Evolutionary conservation across 1,140 invertebrate genomes (phyloP).

Genomic region (Philaenus spumarius): DNA sequence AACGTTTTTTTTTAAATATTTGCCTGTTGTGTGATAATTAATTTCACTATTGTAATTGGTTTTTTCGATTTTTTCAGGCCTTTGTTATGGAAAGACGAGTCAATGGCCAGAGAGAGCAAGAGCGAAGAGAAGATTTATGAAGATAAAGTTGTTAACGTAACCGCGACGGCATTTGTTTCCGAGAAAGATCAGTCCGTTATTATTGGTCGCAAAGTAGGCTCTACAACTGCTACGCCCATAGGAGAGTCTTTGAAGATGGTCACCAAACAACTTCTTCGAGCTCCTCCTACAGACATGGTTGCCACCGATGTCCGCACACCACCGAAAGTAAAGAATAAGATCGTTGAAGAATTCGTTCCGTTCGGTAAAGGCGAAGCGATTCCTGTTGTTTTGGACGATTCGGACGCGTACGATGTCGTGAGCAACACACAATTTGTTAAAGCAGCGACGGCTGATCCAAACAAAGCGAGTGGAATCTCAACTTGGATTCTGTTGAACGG

Average conservation of each 20-base stretch:
- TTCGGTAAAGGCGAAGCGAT: conserved; percentile 45
- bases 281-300: conserved; percentile 34
- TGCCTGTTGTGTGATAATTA: too few species aligned
- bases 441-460: conserved; percentile 42
- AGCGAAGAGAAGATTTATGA: conserved; percentile 18
- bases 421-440: conserved; percentile 35
- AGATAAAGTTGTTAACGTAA: conserved; percentile 6
- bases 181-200: conserved; percentile 18
- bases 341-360: conserved; percentile 15
- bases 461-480: conserved; percentile 57
- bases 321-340: conserved; percentile 46
- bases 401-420: conserved; percentile 24
- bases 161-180: conserved; percentile 28
- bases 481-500: conserved; percentile 68
- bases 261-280: conserved; percentile 43
- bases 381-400: conserved; percentile 45
- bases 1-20: too few species aligned
- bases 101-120: conserved; percentile 22
- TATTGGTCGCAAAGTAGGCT: conserved; percentile 12
- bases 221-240: conserved; percentile 33
- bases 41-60: too few species aligned
- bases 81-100: conserved; percentile 10
- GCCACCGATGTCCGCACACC: conserved; percentile 52
- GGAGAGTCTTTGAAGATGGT: conserved; percentile 49
- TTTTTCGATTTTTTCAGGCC: conserved; percentile 24